Conservation (phyloP, 2,888 invertebrate species). For the Synanthedon myopaeformis region DNA sequence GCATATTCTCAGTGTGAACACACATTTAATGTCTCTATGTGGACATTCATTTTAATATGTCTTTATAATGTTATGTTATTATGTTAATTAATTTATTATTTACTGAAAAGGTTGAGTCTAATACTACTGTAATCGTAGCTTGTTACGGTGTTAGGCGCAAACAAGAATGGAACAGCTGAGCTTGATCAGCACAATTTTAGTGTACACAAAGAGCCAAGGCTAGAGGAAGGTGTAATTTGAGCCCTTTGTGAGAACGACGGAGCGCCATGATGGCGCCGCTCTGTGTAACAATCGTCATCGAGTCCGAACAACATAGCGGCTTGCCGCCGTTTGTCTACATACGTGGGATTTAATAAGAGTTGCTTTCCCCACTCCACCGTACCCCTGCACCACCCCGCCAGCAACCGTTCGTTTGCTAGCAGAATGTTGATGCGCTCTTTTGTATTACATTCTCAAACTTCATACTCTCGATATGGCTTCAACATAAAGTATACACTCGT, state of each 20-base stretch:
- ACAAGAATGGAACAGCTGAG: conserved; percentile 21
- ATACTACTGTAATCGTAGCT: neutral
- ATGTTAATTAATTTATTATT: too few species aligned
- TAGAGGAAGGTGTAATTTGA: conserved; percentile 35
- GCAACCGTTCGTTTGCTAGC: conserved; percentile 14
- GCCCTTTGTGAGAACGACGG: conserved; percentile 32
- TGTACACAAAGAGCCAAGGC: conserved; percentile 22
- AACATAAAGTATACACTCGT: conserved; percentile 25
- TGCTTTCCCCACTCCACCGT: conserved; percentile 11
- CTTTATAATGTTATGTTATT: too few species aligned
- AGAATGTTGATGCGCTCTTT: conserved; percentile 35
- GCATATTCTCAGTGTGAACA: too few species aligned
- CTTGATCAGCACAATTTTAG: conserved; percentile 30
- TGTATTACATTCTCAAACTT: conserved; percentile 34
- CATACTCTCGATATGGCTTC: conserved; percentile 25
- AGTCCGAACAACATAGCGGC: conserved; percentile 13
- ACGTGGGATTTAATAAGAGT: conserved; percentile 35
- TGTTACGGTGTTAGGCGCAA: conserved; percentile 4
- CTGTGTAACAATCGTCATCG: conserved; percentile 25
- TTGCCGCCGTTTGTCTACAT: conserved; percentile 16
- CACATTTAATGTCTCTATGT: too few species aligned
- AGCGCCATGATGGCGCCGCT: conserved; percentile 4
- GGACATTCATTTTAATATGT: too few species aligned
- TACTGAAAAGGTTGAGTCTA: too few species aligned
- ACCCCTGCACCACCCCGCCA: conserved; percentile 1